These are phyloP conservation scores for Spheniscus mendiculus DNA, from an alignment of 2,113 vertebrate genomes.

Conservation along the genomic window DNA sequence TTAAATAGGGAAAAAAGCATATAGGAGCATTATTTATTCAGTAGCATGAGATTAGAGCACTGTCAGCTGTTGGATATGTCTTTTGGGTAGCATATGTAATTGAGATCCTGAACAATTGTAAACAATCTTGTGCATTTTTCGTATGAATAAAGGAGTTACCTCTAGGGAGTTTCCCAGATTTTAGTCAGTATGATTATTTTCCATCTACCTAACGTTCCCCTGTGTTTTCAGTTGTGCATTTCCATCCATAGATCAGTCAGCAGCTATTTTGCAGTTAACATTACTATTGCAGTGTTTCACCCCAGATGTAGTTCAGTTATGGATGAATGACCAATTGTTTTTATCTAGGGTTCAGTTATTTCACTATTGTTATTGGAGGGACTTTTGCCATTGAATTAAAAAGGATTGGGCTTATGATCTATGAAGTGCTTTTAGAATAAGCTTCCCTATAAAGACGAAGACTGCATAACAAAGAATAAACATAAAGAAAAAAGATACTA, in stretches of 20 bases:
- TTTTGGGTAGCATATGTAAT: slow-evolving; percentile 34
- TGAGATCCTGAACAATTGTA: slow-evolving; percentile 26
- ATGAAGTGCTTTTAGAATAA: not conserved
- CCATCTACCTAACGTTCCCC: not conserved
- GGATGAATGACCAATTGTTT: not conserved
- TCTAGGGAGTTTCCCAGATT: slow-evolving; percentile 22
- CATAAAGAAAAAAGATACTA: not conserved
- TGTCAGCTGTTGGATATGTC: slow-evolving; percentile 25
- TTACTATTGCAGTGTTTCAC: too few relatives aligned
- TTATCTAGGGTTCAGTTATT: not conserved
- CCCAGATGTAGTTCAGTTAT: not conserved
- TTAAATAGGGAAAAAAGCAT: not conserved
- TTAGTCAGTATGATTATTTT: slow-evolving; percentile 35
- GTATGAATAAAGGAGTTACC: not conserved
- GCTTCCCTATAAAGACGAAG: not conserved
- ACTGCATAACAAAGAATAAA: not conserved
- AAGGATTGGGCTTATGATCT: not conserved
- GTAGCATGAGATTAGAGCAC: not conserved
- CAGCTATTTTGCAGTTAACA: too few relatives aligned
- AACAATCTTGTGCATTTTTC: slow-evolving; percentile 36
- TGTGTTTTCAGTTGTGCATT: slow-evolving; percentile 9
- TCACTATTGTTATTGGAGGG: not conserved
- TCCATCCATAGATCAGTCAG: not conserved
- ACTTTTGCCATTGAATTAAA: not conserved
- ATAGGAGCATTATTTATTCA: slow-evolving; percentile 32